Percentiles rank a stretch among this genome's conserved stretches.
phyloP scores from a whole-genome alignment of 2,888 invertebrate genomes.

The Endotricha flammealis region DNA sequence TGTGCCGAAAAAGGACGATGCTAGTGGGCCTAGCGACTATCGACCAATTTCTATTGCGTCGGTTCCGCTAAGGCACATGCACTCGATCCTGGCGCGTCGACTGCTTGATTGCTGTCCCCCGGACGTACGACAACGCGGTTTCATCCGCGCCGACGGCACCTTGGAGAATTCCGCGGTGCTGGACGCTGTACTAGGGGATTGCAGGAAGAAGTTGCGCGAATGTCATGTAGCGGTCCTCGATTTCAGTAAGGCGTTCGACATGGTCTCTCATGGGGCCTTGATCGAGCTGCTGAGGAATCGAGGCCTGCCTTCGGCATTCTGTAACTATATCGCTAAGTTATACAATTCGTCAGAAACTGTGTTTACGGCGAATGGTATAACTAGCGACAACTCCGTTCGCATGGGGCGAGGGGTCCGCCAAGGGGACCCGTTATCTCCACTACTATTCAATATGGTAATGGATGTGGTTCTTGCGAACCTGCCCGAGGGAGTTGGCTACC shows the following conservation, averaged over 20 bases:
- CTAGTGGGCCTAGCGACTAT: background rate
- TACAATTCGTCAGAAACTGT: background rate
- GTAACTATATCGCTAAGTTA: background rate
- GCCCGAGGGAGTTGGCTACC: background rate
- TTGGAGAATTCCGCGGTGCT: slow-evolving; percentile 12
- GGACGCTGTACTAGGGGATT: slow-evolving; percentile 24
- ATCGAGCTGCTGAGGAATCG: background rate
- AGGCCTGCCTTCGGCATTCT: background rate
- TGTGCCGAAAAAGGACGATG: background rate
- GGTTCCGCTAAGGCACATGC: background rate
- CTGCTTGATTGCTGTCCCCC: too few relatives aligned
- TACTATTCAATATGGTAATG: background rate
- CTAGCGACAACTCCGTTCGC: background rate
- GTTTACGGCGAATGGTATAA: background rate
- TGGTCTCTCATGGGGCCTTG: slow-evolving; percentile 24
- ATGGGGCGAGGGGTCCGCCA: background rate
- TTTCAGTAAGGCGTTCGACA: slow-evolving; percentile 57
- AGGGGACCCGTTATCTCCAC: background rate
- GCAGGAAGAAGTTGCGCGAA: slow-evolving; percentile 21
- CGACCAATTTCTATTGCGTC: background rate
- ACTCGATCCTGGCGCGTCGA: background rate
- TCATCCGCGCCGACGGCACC: background rate
- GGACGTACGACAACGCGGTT: too few relatives aligned
- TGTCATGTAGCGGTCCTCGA: slow-evolving; percentile 44
- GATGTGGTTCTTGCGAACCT: slow-evolving; percentile 23